phyloP scores from a whole-genome alignment of 2,797 vertebrate species.

The Dryobates pubescens region DNA sequence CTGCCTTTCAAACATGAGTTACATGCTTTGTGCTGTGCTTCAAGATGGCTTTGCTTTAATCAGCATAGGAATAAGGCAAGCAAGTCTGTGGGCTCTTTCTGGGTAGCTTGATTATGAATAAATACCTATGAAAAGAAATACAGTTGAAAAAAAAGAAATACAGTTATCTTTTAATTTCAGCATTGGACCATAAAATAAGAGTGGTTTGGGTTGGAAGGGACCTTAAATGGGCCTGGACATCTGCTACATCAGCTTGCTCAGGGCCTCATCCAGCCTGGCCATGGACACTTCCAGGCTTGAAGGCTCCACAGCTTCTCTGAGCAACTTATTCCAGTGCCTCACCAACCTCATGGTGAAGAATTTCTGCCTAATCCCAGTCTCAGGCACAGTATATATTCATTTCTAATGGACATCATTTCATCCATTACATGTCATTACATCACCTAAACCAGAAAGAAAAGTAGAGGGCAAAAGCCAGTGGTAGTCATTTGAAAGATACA shows the following conservation, averaged over 20 bases:
- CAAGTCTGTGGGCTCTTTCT: background rate
- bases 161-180: background rate
- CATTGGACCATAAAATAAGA: background rate
- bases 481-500: background rate
- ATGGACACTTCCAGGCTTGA: too few species aligned
- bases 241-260: too few species aligned
- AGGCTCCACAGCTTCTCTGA: too few species aligned
- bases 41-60: constrained; percentile 1
- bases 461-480: background rate
- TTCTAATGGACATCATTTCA: background rate
- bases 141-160: background rate
- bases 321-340: too few species aligned
- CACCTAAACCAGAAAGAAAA: constrained; percentile 2
- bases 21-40: background rate
- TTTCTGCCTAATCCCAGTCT: background rate
- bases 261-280: too few species aligned
- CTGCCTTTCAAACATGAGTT: background rate
- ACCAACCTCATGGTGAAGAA: too few species aligned
- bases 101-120: background rate
- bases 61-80: background rate
- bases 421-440: background rate
- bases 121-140: background rate
- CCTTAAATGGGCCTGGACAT: too few species aligned
- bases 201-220: too few species aligned
- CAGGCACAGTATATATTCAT: background rate